Percentiles rank a stretch among this genome's conserved stretches.
These are phyloP conservation scores for Chaenodraco wilsoni DNA, from an alignment of 2,797 vertebrate genomes.

Conservation along the genomic window DNA sequence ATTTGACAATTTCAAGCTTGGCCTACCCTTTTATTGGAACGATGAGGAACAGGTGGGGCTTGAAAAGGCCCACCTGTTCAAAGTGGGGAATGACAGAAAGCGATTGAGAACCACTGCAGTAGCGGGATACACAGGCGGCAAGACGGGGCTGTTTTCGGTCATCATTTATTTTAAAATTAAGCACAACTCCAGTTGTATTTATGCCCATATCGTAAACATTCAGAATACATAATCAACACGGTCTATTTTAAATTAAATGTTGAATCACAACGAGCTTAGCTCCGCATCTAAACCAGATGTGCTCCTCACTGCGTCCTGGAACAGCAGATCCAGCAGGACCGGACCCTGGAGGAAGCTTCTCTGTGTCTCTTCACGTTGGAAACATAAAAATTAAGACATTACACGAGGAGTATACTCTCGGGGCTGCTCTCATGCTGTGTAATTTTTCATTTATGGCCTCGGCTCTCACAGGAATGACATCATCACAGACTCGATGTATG, in stretches of 20 bases:
- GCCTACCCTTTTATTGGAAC: too few species aligned
- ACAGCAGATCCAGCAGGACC: slow-evolving; percentile 43
- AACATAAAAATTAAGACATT: slow-evolving; percentile 60
- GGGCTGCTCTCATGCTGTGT: slow-evolving; percentile 46
- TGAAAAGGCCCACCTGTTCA: too few species aligned
- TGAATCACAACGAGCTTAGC: slow-evolving; percentile 42
- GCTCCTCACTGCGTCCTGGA: slow-evolving; percentile 46
- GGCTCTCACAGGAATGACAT: slow-evolving; percentile 61
- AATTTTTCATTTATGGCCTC: slow-evolving; percentile 56
- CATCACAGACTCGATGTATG: slow-evolving; percentile 45
- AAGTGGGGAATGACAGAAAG: too few species aligned
- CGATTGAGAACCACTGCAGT: too few species aligned
- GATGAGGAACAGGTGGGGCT: too few species aligned
- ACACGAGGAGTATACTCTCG: slow-evolving; percentile 38
- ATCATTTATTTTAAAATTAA: slow-evolving; percentile 41
- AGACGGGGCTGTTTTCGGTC: neutral
- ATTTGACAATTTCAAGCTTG: too few species aligned
- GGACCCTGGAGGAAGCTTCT: slow-evolving; percentile 42
- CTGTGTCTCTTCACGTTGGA: slow-evolving; percentile 55
- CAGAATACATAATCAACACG: slow-evolving; percentile 48
- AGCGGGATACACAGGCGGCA: slow-evolving; percentile 9
- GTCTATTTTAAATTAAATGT: slow-evolving; percentile 53
- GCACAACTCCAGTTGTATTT: slow-evolving; percentile 35
- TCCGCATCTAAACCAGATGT: slow-evolving; percentile 71
- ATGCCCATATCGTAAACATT: slow-evolving; percentile 38